These are phyloP conservation scores for Eilema caniola DNA, from an alignment of 2,888 invertebrate species.

Conservation along the genomic window DNA sequence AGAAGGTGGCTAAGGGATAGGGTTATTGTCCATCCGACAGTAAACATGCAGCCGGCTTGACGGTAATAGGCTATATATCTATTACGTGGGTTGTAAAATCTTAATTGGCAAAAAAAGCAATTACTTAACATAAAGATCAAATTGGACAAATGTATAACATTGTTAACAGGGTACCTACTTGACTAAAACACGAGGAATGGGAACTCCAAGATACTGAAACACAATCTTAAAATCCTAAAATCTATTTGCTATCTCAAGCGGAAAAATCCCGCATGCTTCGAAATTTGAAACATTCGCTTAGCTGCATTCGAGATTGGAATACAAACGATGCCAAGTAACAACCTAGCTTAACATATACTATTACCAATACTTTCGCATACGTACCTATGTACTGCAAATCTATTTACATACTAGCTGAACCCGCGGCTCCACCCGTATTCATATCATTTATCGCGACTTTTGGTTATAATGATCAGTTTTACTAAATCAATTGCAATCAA, in stretches of 20 bases:
- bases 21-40: too few species aligned
- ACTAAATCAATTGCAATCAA: too few species aligned
- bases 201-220: slow-evolving; percentile 11
- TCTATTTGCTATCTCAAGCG: slow-evolving; percentile 10
- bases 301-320: slow-evolving; percentile 18
- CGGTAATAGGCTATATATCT: too few species aligned
- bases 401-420: neutral
- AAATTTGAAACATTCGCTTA: slow-evolving; percentile 16
- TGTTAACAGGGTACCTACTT: neutral
- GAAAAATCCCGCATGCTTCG: slow-evolving; percentile 15
- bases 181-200: neutral
- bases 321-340: slow-evolving; percentile 20
- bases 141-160: neutral
- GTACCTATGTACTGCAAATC: too few species aligned
- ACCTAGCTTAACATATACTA: slow-evolving; percentile 14
- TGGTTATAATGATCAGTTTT: too few species aligned
- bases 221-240: slow-evolving; percentile 15
- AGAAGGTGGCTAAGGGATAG: too few species aligned
- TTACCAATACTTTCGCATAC: slow-evolving; percentile 24
- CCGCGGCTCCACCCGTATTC: too few species aligned
- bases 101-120: too few species aligned
- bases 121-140: neutral
- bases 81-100: too few species aligned
- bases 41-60: too few species aligned
- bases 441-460: too few species aligned